Conservation (phyloP, 2,888 invertebrate genomes). For the Podabrus alpinus region DNA sequence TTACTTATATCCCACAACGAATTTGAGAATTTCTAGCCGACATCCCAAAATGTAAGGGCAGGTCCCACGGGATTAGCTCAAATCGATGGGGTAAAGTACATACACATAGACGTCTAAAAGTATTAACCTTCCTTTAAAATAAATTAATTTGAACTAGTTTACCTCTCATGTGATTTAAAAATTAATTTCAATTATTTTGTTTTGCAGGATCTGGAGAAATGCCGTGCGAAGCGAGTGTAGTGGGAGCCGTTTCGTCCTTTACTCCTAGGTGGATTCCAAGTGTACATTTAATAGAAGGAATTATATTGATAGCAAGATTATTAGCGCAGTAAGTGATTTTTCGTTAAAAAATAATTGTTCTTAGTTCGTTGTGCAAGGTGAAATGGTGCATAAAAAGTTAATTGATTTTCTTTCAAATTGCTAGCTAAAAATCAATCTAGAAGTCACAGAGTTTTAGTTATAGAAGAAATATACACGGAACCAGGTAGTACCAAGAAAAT, state of each 20-base stretch:
- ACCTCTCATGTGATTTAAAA: neutral
- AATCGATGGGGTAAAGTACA: slow-evolving; percentile 19
- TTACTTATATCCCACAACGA: slow-evolving; percentile 14
- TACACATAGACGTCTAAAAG: slow-evolving; percentile 15
- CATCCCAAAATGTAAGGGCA: slow-evolving; percentile 20
- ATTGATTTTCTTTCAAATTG: slow-evolving; percentile 3
- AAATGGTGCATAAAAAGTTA: neutral
- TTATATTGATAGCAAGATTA: slow-evolving; percentile 38
- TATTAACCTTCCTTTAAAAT: neutral
- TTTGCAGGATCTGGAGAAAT: slow-evolving; percentile 51
- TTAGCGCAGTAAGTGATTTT: slow-evolving; percentile 39
- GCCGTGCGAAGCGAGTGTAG: slow-evolving; percentile 48
- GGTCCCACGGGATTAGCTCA: slow-evolving; percentile 15
- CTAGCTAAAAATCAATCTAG: slow-evolving; percentile 19
- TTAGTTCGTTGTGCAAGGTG: neutral
- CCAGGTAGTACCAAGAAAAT: slow-evolving; percentile 37
- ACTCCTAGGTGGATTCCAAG: slow-evolving; percentile 9
- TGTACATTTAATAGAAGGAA: slow-evolving; percentile 29
- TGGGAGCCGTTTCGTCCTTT: slow-evolving; percentile 38
- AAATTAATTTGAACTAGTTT: neutral
- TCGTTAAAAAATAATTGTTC: neutral
- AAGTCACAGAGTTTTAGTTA: slow-evolving; percentile 23
- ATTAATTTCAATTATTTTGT: neutral
- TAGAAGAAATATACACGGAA: slow-evolving; percentile 32
- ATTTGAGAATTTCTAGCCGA: slow-evolving; percentile 19